A percentile compares a stretch with the other conserved stretches of the same genome.
Conservation (phyloP, 2,888 invertebrate species). For the Yponomeuta sedellus region DNA sequence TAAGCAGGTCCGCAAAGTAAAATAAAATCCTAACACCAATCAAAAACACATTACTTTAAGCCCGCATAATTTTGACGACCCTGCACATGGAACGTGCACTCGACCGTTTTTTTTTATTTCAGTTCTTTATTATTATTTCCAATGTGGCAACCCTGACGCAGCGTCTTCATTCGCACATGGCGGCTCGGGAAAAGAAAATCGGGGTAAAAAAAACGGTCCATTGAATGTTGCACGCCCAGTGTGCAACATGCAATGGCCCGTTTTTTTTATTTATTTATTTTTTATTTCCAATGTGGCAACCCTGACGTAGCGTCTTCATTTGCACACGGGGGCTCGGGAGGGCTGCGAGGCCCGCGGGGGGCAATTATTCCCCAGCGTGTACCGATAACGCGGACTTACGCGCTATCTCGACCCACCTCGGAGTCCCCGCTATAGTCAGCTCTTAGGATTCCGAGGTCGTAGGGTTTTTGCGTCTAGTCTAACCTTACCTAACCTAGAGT, state of each 20-base stretch:
- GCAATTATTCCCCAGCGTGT: not conserved
- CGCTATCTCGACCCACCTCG: not conserved
- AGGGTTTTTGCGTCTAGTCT: no score
- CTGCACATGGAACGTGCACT: no score
- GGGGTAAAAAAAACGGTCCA: no score
- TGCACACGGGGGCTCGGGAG: not conserved
- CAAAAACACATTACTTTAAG: no score
- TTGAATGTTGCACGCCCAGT: no score
- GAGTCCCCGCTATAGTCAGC: not conserved
- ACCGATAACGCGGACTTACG: slow-evolving; percentile 7
- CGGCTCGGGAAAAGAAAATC: no score
- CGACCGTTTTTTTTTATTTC: not conserved
- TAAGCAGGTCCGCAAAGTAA: no score
- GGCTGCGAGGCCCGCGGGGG: not conserved
- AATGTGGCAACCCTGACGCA: not conserved
- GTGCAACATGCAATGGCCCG: not conserved
- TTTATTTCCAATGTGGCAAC: not conserved
- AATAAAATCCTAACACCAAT: no score
- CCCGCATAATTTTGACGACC: not conserved
- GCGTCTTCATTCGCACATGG: slow-evolving; percentile 5
- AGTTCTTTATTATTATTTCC: not conserved
- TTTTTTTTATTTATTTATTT: not conserved
- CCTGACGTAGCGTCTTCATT: slow-evolving; percentile 3
- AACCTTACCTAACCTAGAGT: no score
- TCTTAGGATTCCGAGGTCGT: not conserved